Evolutionary conservation across 92 coral and sea anemone species (phyloP).

Genomic region (Epizoanthus illoricatus): DNA sequence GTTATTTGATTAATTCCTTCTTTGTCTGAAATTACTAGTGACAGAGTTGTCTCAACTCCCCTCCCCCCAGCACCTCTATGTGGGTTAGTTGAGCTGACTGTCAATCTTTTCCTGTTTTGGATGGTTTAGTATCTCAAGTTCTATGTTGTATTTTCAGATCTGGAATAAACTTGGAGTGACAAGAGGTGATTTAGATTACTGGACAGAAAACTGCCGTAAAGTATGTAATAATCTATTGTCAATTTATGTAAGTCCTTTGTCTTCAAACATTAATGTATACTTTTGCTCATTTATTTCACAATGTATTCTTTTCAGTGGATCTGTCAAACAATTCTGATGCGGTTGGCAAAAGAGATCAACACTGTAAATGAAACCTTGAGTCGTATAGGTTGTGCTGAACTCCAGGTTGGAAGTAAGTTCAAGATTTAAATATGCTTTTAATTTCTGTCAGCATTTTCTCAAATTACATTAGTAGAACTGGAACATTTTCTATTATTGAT

Average conservation of each 20-base stretch:
- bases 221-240: constrained; percentile 27
- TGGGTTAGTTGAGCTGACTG: too few relatives aligned
- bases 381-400: constrained; percentile 88
- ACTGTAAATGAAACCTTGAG: constrained; percentile 75
- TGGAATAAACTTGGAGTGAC: constrained; percentile 84
- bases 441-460: background rate
- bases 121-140: too few relatives aligned
- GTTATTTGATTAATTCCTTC: too few relatives aligned
- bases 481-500: background rate
- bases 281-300: too few relatives aligned
- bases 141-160: constrained; percentile 45
- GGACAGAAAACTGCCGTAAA: constrained; percentile 98
- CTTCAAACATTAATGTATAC: too few relatives aligned
- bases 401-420: constrained; percentile 88
- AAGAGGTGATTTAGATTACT: constrained; percentile 80
- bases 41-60: too few relatives aligned
- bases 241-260: too few relatives aligned
- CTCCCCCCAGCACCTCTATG: too few relatives aligned
- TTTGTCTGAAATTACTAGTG: too few relatives aligned
- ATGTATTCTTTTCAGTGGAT: constrained; percentile 71
- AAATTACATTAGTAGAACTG: background rate
- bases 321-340: constrained; percentile 87
- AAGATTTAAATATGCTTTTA: background rate
- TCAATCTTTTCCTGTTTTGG: too few relatives aligned
- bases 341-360: constrained; percentile 87